These are phyloP conservation scores for Anolis sagrei DNA, from an alignment of 2,113 vertebrate genomes.

Conservation along the genomic window DNA sequence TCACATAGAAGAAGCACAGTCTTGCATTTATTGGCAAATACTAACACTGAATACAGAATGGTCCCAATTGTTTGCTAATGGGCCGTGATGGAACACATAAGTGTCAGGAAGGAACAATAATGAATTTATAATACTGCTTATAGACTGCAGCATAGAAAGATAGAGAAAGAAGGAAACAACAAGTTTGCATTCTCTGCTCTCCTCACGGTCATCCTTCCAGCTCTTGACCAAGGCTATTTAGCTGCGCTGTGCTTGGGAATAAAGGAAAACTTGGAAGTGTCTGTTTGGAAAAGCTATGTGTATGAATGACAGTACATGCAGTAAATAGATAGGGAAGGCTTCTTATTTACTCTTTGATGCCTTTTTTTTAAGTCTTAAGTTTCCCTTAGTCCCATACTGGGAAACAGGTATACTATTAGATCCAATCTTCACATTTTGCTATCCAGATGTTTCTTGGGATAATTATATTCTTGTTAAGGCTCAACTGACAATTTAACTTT, in stretches of 20 bases:
- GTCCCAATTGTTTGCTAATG: slow-evolving; percentile 10
- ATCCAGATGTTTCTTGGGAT: not conserved
- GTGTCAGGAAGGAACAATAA: not conserved
- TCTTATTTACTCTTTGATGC: not conserved
- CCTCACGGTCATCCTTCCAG: not conserved
- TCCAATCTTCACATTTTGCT: not conserved
- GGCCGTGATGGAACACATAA: not conserved
- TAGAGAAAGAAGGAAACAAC: not conserved
- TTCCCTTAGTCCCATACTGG: no score
- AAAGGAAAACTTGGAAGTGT: not conserved
- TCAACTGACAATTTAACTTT: not conserved
- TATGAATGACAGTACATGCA: not conserved
- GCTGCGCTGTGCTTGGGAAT: not conserved
- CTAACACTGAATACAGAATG: not conserved
- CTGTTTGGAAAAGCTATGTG: not conserved
- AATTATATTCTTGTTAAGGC: not conserved
- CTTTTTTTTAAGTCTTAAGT: not conserved
- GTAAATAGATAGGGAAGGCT: not conserved
- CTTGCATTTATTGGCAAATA: not conserved
- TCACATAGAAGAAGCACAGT: not conserved
- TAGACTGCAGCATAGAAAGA: not conserved
- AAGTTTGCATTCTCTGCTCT: not conserved
- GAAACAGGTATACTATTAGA: no score
- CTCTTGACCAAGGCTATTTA: slow-evolving; percentile 4
- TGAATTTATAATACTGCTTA: not conserved